phyloP scores from a whole-genome alignment of 2,888 invertebrate genomes.

The Lottia gigantea region DNA sequence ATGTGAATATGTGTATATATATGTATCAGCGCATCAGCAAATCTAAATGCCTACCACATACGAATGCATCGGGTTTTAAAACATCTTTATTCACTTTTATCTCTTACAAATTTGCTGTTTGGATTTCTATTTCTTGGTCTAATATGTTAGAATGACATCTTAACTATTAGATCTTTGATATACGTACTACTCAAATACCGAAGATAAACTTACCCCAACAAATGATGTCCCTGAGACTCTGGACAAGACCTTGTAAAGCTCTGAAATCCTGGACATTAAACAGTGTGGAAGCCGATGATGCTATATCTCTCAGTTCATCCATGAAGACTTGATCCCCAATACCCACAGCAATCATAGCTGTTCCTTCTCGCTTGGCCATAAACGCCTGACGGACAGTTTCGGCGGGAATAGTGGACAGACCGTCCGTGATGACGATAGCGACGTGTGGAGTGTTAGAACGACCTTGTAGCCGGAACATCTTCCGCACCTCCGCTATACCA shows the following conservation, averaged over 20 bases:
- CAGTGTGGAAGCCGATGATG: conserved; percentile 29
- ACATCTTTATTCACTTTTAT: no score
- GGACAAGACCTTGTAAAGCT: conserved; percentile 25
- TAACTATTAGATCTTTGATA: no score
- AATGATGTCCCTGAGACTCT: conserved; percentile 28
- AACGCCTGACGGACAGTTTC: conserved; percentile 39
- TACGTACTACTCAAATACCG: no score
- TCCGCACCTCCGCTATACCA: conserved; percentile 41
- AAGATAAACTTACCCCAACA: conserved; percentile 27
- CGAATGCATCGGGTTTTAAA: no score
- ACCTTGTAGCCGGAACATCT: conserved; percentile 39
- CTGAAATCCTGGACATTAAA: conserved; percentile 30
- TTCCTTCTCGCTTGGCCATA: conserved; percentile 33
- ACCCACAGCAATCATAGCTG: conserved; percentile 51
- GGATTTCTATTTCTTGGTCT: no score
- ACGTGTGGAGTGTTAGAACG: conserved; percentile 48
- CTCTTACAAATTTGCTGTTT: no score
- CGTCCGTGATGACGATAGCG: conserved; percentile 56
- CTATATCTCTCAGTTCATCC: conserved; percentile 49
- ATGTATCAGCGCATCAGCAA: no score
- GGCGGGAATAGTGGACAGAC: conserved; percentile 43
- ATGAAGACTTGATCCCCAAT: conserved; percentile 48
- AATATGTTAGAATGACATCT: no score
- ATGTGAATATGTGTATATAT: no score
- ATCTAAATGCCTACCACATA: no score